A percentile compares a stretch with the other conserved stretches of the same genome.
Evolutionary conservation across 2,797 vertebrate species (phyloP).

Genomic region (Spinus pinus): DNA sequence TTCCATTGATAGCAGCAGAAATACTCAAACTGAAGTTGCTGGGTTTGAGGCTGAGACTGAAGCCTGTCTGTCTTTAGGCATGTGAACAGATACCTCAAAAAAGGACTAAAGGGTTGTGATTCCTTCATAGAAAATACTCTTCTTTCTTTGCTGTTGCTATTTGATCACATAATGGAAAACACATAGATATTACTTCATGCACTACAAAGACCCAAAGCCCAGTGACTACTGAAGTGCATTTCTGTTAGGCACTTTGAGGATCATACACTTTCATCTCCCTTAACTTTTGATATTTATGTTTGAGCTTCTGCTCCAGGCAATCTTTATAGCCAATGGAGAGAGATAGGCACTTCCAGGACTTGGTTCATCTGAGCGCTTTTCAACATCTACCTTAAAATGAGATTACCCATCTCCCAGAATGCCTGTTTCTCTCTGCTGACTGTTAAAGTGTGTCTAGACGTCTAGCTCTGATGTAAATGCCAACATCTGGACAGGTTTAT

Average conservation of each 20-base stretch:
- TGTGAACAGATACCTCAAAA: background rate
- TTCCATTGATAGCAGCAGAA: background rate
- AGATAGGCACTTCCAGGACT: slow-evolving; percentile 21
- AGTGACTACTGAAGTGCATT: background rate
- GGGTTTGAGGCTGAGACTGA: background rate
- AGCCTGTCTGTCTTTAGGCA: background rate
- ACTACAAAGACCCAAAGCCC: slow-evolving; percentile 9
- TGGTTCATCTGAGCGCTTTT: slow-evolving; percentile 26
- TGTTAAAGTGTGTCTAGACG: slow-evolving; percentile 52
- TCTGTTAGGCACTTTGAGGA: slow-evolving; percentile 31
- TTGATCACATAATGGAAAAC: slow-evolving; percentile 14
- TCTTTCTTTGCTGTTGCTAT: background rate
- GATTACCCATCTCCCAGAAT: slow-evolving; percentile 17
- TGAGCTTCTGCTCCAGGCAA: slow-evolving; percentile 36
- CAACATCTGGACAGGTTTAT: slow-evolving; percentile 63
- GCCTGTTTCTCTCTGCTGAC: slow-evolving; percentile 28
- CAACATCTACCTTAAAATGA: slow-evolving; percentile 50
- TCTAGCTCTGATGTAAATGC: slow-evolving; percentile 63
- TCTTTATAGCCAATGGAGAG: slow-evolving; percentile 38
- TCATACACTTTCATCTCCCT: slow-evolving; percentile 33
- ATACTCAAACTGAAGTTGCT: background rate
- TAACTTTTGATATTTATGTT: slow-evolving; percentile 51
- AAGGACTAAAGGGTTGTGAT: background rate
- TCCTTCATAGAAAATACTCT: background rate
- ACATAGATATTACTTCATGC: background rate